These are phyloP conservation scores for Chaetodon trifascialis DNA, from an alignment of 2,113 vertebrate genomes.

Conservation along the genomic window DNA sequence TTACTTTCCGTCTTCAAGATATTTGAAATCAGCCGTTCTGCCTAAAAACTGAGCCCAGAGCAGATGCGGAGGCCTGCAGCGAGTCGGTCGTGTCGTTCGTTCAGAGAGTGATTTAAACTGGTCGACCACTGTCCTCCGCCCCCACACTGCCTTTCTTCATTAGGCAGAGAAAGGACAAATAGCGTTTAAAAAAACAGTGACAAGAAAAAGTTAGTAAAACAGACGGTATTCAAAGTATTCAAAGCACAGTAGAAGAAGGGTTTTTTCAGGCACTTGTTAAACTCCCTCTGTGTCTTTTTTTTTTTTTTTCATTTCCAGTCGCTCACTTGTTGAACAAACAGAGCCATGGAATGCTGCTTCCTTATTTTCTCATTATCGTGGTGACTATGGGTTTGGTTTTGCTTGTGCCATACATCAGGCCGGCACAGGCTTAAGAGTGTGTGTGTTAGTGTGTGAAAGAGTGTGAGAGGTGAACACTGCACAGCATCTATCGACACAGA, in stretches of 20 bases:
- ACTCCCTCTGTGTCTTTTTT: slow-evolving; percentile 29
- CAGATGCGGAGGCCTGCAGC: background rate
- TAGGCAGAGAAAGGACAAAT: slow-evolving; percentile 27
- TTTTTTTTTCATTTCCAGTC: slow-evolving; percentile 52
- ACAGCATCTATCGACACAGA: slow-evolving; percentile 13
- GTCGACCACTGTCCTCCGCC: background rate
- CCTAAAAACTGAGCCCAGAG: slow-evolving; percentile 8
- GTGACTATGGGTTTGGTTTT: slow-evolving; percentile 28
- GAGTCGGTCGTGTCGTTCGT: slow-evolving; percentile 21
- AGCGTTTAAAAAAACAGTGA: background rate
- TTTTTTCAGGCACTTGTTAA: slow-evolving; percentile 66
- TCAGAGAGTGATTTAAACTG: background rate
- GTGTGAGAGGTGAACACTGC: slow-evolving; percentile 41
- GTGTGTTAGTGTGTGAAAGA: slow-evolving; percentile 8
- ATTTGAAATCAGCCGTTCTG: slow-evolving; percentile 2
- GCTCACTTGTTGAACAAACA: slow-evolving; percentile 15
- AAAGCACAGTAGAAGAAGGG: slow-evolving; percentile 59
- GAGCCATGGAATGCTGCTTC: slow-evolving; percentile 13
- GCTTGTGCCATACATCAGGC: slow-evolving; percentile 13
- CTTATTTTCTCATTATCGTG: slow-evolving; percentile 16
- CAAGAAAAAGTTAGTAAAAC: slow-evolving; percentile 37
- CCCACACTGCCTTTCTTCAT: background rate
- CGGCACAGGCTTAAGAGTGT: background rate
- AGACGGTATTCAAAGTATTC: slow-evolving; percentile 53
- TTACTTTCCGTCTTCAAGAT: background rate